Conservation (phyloP, 2,888 invertebrate genomes). For the Brachyptera risi region DNA sequence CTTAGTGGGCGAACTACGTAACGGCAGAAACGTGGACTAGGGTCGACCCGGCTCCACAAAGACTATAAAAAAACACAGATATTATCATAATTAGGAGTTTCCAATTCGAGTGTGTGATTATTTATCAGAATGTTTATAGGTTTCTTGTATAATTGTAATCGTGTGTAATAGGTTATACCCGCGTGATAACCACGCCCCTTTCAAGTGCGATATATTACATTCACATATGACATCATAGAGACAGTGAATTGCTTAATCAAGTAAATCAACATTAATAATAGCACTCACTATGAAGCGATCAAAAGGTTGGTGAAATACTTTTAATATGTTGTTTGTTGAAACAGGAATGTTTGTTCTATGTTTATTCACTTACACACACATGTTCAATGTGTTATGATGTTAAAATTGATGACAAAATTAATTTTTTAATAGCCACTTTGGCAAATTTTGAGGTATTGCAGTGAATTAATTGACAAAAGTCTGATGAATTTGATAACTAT, state of each 20-base stretch:
- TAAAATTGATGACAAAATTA: no score
- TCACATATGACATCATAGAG: neutral
- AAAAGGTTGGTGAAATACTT: no score
- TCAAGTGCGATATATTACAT: neutral
- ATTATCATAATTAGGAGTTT: neutral
- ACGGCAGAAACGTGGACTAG: slow-evolving; percentile 4
- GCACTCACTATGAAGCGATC: neutral
- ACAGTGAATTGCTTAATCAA: neutral
- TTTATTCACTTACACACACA: no score
- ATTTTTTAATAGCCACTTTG: no score
- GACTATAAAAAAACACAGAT: neutral
- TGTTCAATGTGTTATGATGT: no score
- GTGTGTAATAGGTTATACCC: neutral
- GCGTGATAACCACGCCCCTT: neutral
- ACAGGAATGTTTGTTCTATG: no score
- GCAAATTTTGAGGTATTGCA: no score
- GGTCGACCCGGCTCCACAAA: neutral
- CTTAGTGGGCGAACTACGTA: neutral
- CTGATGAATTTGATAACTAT: no score
- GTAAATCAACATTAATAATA: neutral
- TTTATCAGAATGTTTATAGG: neutral
- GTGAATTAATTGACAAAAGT: no score
- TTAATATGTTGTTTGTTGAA: no score
- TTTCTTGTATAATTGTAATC: neutral
- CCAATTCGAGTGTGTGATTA: neutral